A percentile compares a stretch with the other conserved stretches of the same genome.
phyloP scores from a whole-genome alignment of 2,888 invertebrate species.

The Tiphia femorata region DNA sequence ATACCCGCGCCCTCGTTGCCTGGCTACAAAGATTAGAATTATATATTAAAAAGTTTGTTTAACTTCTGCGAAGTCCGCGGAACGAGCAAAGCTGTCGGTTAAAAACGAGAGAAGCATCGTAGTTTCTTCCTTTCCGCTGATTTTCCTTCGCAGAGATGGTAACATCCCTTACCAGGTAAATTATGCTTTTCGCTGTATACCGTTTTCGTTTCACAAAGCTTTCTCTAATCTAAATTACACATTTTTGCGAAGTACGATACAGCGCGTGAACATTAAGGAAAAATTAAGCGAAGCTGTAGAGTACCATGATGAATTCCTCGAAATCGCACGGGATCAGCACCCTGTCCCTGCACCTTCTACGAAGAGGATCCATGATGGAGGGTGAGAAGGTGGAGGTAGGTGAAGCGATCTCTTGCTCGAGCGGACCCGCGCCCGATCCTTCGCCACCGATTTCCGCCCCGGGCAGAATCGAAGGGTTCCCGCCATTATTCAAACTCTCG shows the following conservation, averaged over 20 bases:
- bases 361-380: slow-evolving; percentile 61
- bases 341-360: slow-evolving; percentile 76
- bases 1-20: slow-evolving; percentile 74
- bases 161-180: too few species aligned
- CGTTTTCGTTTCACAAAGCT: too few species aligned
- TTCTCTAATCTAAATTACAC: not conserved
- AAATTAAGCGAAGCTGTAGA: too few species aligned
- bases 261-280: too few species aligned
- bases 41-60: too few species aligned
- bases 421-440: slow-evolving; percentile 65
- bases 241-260: not conserved
- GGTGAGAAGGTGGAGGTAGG: slow-evolving; percentile 68
- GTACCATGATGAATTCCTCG: slow-evolving; percentile 83
- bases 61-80: too few species aligned
- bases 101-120: too few species aligned
- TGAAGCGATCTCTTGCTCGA: slow-evolving; percentile 64
- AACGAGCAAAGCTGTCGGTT: too few species aligned
- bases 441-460: slow-evolving; percentile 36
- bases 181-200: too few species aligned
- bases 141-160: too few species aligned
- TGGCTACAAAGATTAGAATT: slow-evolving; percentile 72
- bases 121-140: too few species aligned
- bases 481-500: slow-evolving; percentile 5
- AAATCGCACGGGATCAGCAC: slow-evolving; percentile 87
- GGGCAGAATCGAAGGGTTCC: slow-evolving; percentile 1